These are phyloP conservation scores for Papilio gigon DNA, from an alignment of 2,888 invertebrate genomes.

Conservation along the genomic window DNA sequence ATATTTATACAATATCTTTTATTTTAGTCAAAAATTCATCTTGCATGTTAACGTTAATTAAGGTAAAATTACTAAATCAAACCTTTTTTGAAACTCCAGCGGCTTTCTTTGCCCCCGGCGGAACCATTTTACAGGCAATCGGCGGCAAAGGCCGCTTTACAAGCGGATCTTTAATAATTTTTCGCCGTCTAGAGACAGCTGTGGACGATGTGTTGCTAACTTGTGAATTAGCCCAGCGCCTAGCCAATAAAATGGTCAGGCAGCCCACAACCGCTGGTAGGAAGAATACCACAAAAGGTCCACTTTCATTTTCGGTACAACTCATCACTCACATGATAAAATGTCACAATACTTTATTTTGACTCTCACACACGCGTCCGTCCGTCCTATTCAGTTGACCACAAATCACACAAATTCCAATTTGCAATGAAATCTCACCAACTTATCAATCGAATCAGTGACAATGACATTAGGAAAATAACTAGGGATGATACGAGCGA, in stretches of 20 bases:
- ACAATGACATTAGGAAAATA: constrained; percentile 34
- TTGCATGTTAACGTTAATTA: background rate
- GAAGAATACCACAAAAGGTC: constrained; percentile 81
- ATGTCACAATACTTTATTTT: constrained; percentile 69
- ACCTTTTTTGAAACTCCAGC: constrained; percentile 71
- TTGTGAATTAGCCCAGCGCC: constrained; percentile 78
- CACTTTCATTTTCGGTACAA: constrained; percentile 83
- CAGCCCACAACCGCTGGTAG: constrained; percentile 79
- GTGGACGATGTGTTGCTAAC: constrained; percentile 74
- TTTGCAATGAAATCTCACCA: background rate
- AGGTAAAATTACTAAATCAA: background rate
- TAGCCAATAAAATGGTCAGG: constrained; percentile 77
- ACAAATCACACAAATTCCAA: constrained; percentile 37
- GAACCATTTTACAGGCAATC: constrained; percentile 74
- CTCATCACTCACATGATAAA: constrained; percentile 83
- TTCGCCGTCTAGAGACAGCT: constrained; percentile 77
- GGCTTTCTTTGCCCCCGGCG: constrained; percentile 70
- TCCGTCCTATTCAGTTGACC: constrained; percentile 35
- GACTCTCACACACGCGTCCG: constrained; percentile 48
- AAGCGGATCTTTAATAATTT: constrained; percentile 78
- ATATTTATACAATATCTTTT: background rate
- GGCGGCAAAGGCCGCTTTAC: constrained; percentile 74
- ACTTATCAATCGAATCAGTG: background rate
- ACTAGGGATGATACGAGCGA: background rate
- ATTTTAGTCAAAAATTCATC: background rate